These are phyloP conservation scores for Willowsia nigromaculata DNA, from an alignment of 2,888 invertebrate genomes.

Conservation along the genomic window DNA sequence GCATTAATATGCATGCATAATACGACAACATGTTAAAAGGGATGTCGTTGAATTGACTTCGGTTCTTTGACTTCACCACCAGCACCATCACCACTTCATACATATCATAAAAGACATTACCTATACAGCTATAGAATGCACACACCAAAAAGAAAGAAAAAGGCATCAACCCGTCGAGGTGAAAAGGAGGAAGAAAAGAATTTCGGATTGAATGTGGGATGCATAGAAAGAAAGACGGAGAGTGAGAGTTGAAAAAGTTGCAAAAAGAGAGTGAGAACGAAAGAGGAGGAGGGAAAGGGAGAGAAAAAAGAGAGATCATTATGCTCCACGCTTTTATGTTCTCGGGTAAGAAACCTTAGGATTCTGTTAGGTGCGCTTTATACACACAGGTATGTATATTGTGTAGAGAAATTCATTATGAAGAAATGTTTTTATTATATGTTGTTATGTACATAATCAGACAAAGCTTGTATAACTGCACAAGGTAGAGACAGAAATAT, in stretches of 20 bases:
- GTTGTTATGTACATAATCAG: not conserved
- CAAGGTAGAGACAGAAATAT: not conserved
- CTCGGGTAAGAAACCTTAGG: not conserved
- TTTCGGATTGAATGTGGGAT: not conserved
- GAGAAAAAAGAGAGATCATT: constrained; percentile 23
- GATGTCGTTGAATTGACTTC: constrained; percentile 11
- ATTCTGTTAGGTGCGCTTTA: not conserved
- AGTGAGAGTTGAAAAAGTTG: constrained; percentile 23
- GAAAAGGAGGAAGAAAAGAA: constrained; percentile 1
- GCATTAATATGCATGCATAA: not conserved
- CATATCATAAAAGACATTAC: not conserved
- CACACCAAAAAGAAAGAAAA: not conserved
- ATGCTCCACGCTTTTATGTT: constrained; percentile 31
- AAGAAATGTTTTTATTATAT: not conserved
- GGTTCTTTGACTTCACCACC: constrained; percentile 36
- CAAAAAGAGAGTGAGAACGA: not conserved
- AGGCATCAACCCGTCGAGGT: not conserved
- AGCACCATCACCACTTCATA: not conserved
- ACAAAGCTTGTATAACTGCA: not conserved
- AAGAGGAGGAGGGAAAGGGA: not conserved
- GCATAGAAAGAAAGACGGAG: not conserved
- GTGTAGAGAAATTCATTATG: not conserved
- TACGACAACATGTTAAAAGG: constrained; percentile 1
- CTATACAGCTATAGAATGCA: not conserved
- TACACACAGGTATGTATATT: not conserved